A percentile compares a stretch with the other conserved stretches of the same genome.
These are phyloP conservation scores for Acleris literana DNA, from an alignment of 2,888 invertebrate genomes.

Conservation along the genomic window DNA sequence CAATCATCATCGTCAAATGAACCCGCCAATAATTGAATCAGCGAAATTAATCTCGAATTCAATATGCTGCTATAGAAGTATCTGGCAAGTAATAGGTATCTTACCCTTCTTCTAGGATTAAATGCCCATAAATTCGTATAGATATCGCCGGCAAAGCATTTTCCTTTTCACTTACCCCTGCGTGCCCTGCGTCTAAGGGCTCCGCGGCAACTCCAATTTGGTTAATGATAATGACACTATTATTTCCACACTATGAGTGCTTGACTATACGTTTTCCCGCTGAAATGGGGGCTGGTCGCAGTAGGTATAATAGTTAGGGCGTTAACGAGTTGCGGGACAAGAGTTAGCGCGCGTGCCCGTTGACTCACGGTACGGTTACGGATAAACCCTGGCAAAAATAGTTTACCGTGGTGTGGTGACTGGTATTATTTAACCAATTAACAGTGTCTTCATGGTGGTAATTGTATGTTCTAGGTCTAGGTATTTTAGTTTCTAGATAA, in stretches of 20 bases:
- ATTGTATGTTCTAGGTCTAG: too few species aligned
- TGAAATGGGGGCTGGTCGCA: slow-evolving; percentile 33
- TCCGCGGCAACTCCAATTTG: slow-evolving; percentile 28
- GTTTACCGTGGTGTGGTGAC: too few species aligned
- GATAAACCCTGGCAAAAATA: neutral
- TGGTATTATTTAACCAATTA: too few species aligned
- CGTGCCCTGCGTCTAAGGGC: slow-evolving; percentile 17
- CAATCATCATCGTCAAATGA: too few species aligned
- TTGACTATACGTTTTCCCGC: slow-evolving; percentile 32
- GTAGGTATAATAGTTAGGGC: slow-evolving; percentile 40
- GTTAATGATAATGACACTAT: slow-evolving; percentile 37
- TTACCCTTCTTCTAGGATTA: neutral
- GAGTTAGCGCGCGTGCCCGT: slow-evolving; percentile 33
- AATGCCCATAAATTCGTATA: slow-evolving; percentile 4
- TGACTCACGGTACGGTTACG: neutral
- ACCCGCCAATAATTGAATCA: too few species aligned
- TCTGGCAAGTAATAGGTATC: neutral
- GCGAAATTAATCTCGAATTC: too few species aligned
- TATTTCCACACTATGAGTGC: slow-evolving; percentile 36
- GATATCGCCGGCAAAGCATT: slow-evolving; percentile 15
- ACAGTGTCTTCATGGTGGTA: too few species aligned
- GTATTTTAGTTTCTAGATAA: too few species aligned
- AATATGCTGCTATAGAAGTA: too few species aligned
- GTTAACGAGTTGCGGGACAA: slow-evolving; percentile 42
- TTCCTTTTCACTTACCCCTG: slow-evolving; percentile 20